Evolutionary conservation across 1,140 invertebrate genomes (phyloP).

Genomic region (Trichogramma pretiosum): DNA sequence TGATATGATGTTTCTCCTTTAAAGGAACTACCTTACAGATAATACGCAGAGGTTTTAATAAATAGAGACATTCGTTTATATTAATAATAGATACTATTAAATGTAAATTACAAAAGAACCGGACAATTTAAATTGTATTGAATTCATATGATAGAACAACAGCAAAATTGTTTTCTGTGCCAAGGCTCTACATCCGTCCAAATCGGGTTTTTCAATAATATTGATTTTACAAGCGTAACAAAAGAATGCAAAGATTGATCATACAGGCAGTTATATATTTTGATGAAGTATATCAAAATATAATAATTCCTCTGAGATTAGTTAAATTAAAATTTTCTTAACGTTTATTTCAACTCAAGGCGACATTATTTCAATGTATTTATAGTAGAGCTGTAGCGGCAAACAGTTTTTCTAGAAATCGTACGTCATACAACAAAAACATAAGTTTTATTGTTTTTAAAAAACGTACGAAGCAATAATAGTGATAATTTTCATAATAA

Average conservation of each 20-base stretch:
- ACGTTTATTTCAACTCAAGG: too few relatives aligned
- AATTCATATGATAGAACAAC: too few relatives aligned
- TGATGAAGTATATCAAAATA: too few relatives aligned
- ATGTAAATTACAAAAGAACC: constrained; percentile 18
- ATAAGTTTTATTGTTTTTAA: constrained; percentile 36
- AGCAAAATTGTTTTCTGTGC: constrained; percentile 29
- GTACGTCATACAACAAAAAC: constrained; percentile 23
- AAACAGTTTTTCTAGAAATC: too few relatives aligned
- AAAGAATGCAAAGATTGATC: too few relatives aligned
- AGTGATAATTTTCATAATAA: constrained; percentile 42
- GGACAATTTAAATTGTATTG: too few relatives aligned
- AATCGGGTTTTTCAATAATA: constrained; percentile 4
- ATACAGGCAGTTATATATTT: too few relatives aligned
- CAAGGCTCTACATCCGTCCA: constrained; percentile 27
- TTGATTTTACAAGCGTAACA: constrained; percentile 15
- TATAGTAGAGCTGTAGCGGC: constrained; percentile 31
- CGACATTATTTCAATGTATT: too few relatives aligned
- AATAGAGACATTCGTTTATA: constrained; percentile 11
- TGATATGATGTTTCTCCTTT: constrained; percentile 5
- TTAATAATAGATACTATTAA: constrained; percentile 19
- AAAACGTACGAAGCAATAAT: constrained; percentile 41
- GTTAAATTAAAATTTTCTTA: too few relatives aligned
- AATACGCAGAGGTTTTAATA: constrained; percentile 8
- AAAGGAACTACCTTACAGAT: constrained; percentile 9
- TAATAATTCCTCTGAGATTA: too few relatives aligned